Conservation (phyloP, 2,888 invertebrate genomes). For the Pachymerium ferrugineum region DNA sequence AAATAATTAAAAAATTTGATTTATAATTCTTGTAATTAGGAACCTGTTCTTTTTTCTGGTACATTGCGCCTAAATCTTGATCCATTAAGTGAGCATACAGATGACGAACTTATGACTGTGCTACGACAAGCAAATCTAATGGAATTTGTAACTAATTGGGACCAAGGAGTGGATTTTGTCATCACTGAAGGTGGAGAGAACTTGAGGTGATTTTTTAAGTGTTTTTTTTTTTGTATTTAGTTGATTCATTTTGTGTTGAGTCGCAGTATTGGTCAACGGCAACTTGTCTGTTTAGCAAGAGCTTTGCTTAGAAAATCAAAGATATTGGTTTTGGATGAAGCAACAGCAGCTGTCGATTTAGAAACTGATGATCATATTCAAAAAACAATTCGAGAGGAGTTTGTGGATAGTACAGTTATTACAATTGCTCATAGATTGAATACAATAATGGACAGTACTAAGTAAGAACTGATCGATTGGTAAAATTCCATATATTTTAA, state of each 20-base stretch:
- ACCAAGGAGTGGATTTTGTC: conserved; percentile 71
- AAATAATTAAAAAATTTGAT: neutral
- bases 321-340: conserved; percentile 39
- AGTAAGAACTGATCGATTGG: neutral
- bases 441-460: conserved; percentile 6
- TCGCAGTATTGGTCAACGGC: conserved; percentile 37
- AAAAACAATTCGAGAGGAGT: conserved; percentile 38
- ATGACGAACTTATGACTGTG: conserved; percentile 80
- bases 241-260: neutral
- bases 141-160: conserved; percentile 68
- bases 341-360: conserved; percentile 39
- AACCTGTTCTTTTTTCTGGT: conserved; percentile 91
- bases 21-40: conserved; percentile 57
- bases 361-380: conserved; percentile 40
- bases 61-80: conserved; percentile 85
- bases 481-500: neutral
- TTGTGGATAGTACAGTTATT: conserved; percentile 38
- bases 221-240: neutral
- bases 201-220: conserved; percentile 45
- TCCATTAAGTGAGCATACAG: conserved; percentile 71
- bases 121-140: conserved; percentile 86
- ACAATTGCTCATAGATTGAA: conserved; percentile 36
- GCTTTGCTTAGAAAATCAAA: conserved; percentile 38
- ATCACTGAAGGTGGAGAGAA: conserved; percentile 90
- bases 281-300: conserved; percentile 39